Evolutionary conservation across 1,140 invertebrate species (phyloP), one percentile per base, ranked within the genome.

Genomic region (Lanistes nyassanus): DNA sequence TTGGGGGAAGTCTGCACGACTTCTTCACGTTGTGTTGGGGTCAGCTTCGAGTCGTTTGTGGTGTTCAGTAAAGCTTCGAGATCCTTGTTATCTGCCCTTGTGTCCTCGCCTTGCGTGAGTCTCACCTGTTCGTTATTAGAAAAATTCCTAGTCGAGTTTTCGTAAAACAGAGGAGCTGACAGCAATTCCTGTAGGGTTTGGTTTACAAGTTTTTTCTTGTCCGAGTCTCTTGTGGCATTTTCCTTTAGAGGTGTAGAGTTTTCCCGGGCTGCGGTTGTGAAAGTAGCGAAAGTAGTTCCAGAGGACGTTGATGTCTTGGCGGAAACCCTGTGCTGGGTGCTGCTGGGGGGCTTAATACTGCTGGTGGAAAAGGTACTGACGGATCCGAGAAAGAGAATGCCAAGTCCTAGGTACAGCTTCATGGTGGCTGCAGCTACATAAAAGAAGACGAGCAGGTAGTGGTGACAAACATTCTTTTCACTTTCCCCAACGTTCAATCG

Each of bases 131-230:
- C 19, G 29, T 64, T 6, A 64, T 34, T 29, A 16, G 42, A 16
- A 3, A 21, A 21, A 21, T 5, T 19, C 36, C 16, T 39, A 26
- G 34, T 67, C 26, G 13, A n/a, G 31, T 36, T 42, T 4, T 36
- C 21, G 26, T 2, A 13, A n/a, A 26, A 39, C 36, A 67, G 34
- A 29, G 65, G 26, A 31, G 42, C 56, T 11, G 65, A 67, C 9
- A 67, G 37, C 16, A 67, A 37, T n/a, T 67, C 65, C 13, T 67
- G 36, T 23, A 67, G 36, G 13, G 65, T 67, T 5, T 67, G 36
- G 9, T 67, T 31, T 3, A 67, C 42, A 34, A 67, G 65, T 51
- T 47, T 23, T 13, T 67, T 37, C 42, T 67, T 37, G 37, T 42
- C 42, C 36, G 31, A n/a, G 36, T 67, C 36, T 37, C 42, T 67